Evolutionary conservation across 2,888 invertebrate genomes (phyloP), one percentile per base, ranked within the genome.

Genomic region (Lasioglossum oenotherae): DNA sequence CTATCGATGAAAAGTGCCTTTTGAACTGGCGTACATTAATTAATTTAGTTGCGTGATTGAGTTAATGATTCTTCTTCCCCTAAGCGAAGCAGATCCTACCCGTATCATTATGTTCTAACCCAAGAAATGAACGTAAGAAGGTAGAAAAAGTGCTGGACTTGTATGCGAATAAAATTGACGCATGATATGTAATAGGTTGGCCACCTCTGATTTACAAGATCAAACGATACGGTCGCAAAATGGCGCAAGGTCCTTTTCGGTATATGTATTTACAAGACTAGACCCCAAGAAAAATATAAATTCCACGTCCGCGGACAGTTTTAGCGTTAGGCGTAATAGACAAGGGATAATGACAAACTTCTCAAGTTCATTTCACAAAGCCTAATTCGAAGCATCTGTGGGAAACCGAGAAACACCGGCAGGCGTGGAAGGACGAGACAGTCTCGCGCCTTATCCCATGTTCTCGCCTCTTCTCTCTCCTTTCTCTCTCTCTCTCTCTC

Each of bases 311-410:
- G 44, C 67, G 46, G 35, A 69, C 31, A 67, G 38, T 41, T 49
- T 35, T 14, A 35, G 12, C 72, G 72, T 82, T 46, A 71, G 31
- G 27, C 78, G 35, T 71, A 78, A 72, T 75, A 73, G 84, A 79
- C 84, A 72, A 64, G 72, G 85, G 84, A 84, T 85, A 85, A 85
- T 85, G 84, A 84, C 69, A 78, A 77, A 85, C 85, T 74, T 84
- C 80, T 80, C 73, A 84, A 84, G 85, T 85, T 85, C 85, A 78
- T 85, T 85, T 86, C 85, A n/a, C 73, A 78, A 81, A 69, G 60
- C 57, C 80, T 73, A 74, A 73, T 85, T 85, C 14, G 53, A 69
- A 78, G 74, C 80, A 71, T 80, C 75, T 81, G 85, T 85, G 85
- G 46, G 81, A 85, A 86, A 84, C 27, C 31, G 23, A 53, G 60